phyloP scores from a whole-genome alignment of 1,140 invertebrate species.

The Daktulosphaira vitifoliae region DNA sequence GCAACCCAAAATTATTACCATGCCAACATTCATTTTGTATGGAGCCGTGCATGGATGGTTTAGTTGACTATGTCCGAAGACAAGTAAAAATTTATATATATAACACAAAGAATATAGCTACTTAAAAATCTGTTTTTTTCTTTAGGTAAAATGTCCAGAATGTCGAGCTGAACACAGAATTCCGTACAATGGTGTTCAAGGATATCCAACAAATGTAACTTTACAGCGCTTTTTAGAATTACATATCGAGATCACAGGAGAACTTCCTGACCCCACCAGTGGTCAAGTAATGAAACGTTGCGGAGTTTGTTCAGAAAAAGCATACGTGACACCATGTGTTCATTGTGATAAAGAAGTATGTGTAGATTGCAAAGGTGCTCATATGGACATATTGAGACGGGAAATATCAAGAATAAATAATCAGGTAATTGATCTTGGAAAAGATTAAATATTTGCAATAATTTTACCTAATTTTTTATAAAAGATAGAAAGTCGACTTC shows the following conservation, averaged over 20 bases:
- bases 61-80: constrained; percentile 86
- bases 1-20: constrained; percentile 94
- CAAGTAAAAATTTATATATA: constrained; percentile 53
- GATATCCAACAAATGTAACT: constrained; percentile 93
- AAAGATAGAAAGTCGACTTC: too few species aligned
- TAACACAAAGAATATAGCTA: background rate
- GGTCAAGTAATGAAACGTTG: constrained; percentile 77
- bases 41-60: constrained; percentile 94
- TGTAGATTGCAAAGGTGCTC: constrained; percentile 82
- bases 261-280: constrained; percentile 77
- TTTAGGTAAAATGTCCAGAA: constrained; percentile 94
- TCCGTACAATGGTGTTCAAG: constrained; percentile 91
- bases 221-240: constrained; percentile 89
- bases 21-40: constrained; percentile 99
- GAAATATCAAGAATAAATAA: constrained; percentile 91
- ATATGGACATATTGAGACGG: constrained; percentile 87
- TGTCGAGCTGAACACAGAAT: constrained; percentile 95
- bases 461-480: too few species aligned
- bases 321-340: constrained; percentile 75
- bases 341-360: constrained; percentile 93
- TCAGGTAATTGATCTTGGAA: constrained; percentile 59
- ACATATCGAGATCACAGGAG: constrained; percentile 87
- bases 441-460: too few species aligned
- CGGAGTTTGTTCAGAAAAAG: constrained; percentile 89
- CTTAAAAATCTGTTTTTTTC: background rate